Evolutionary conservation across 2,113 vertebrate species (phyloP).

Genomic region (Heptranchias perlo): DNA sequence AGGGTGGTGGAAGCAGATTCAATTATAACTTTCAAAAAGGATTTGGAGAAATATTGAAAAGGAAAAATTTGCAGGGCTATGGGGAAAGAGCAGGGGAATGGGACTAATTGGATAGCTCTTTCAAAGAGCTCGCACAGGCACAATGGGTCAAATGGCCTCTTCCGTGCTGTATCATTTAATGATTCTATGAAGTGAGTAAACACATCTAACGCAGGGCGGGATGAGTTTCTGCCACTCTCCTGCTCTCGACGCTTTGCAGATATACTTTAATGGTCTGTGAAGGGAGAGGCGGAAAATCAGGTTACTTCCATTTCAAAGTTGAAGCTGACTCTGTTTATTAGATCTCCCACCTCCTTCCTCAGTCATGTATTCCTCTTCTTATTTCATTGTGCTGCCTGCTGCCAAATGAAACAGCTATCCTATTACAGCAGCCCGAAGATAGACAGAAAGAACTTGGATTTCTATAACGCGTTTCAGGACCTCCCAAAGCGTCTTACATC

Average conservation of each 20-base stretch:
- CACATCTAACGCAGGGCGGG: too few species aligned
- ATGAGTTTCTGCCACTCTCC: neutral
- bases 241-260: neutral
- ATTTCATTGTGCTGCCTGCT: neutral
- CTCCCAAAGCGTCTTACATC: neutral
- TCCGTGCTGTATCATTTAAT: neutral
- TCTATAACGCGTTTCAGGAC: neutral
- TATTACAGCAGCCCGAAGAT: neutral
- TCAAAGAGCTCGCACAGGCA: neutral
- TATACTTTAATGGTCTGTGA: neutral
- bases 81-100: neutral
- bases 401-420: neutral
- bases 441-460: neutral
- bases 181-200: too few species aligned
- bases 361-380: neutral
- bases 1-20: neutral
- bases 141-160: neutral
- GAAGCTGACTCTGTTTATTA: neutral
- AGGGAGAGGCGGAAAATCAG: neutral
- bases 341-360: neutral
- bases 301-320: neutral
- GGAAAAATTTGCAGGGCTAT: too few species aligned
- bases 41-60: too few species aligned
- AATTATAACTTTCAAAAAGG: too few species aligned
- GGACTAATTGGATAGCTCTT: neutral